Percentiles rank a stretch among this genome's conserved stretches.
Conservation (phyloP, 2,888 invertebrate genomes). For the Blastobasis lacticolella region DNA sequence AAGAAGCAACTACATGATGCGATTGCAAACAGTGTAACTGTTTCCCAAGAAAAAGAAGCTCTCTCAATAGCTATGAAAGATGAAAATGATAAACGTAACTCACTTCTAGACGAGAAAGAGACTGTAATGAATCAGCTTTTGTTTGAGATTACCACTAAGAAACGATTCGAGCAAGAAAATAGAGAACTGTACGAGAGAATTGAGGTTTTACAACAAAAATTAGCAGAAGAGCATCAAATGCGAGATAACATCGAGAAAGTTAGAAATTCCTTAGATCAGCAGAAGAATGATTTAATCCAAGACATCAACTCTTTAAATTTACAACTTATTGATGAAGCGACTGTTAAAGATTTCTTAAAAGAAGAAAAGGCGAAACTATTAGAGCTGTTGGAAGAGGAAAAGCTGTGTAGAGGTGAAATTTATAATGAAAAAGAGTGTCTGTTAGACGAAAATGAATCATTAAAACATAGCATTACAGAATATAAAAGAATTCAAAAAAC, state of each 20-base stretch:
- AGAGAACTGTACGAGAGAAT: conserved; percentile 7
- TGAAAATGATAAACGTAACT: no score
- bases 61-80: no score
- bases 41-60: no score
- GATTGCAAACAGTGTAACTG: no score
- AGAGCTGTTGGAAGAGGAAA: conserved; percentile 16
- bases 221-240: neutral
- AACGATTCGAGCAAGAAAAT: conserved; percentile 31
- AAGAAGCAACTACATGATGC: no score
- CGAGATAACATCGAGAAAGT: conserved; percentile 12
- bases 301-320: conserved; percentile 1
- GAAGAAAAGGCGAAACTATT: conserved; percentile 13
- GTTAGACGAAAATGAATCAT: conserved; percentile 1
- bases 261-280: no score
- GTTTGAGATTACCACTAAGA: conserved; percentile 30
- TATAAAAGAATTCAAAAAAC: conserved; percentile 10
- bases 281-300: conserved; percentile 10
- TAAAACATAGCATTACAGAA: conserved; percentile 9
- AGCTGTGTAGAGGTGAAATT: conserved; percentile 11
- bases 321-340: conserved; percentile 16
- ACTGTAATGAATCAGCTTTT: conserved; percentile 31
- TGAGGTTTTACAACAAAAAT: neutral
- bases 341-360: conserved; percentile 7
- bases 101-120: conserved; percentile 25
- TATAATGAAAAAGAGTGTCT: conserved; percentile 10